These are phyloP conservation scores for Hirudo medicinalis DNA, from an alignment of 1,140 invertebrate species.

Conservation along the genomic window DNA sequence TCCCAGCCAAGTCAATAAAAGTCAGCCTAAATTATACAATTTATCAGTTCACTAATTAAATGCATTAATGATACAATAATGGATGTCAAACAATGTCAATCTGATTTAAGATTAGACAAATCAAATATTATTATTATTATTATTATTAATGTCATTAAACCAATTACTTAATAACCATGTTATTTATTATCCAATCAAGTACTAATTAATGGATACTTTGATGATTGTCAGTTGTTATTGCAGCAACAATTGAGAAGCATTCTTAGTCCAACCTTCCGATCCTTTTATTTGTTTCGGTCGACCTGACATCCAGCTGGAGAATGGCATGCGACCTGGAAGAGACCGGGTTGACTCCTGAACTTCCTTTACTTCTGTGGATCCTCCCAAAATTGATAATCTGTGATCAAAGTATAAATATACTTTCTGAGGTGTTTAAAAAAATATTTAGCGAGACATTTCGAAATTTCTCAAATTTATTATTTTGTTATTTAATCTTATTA, in stretches of 20 bases:
- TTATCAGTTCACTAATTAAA: no score
- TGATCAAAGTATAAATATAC: neutral
- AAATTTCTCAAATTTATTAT: neutral
- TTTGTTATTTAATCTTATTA: conserved; percentile 1
- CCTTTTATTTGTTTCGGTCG: neutral
- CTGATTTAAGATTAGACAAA: no score
- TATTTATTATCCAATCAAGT: no score
- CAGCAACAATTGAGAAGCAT: no score
- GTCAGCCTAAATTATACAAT: conserved; percentile 19
- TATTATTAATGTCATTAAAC: no score
- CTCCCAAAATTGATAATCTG: conserved; percentile 38
- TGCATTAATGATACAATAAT: no score
- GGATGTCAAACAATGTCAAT: no score
- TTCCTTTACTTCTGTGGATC: conserved; percentile 35
- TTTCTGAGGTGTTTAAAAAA: no score
- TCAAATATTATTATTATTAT: no score
- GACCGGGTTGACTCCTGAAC: conserved; percentile 37
- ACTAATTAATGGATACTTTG: no score
- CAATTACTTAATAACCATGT: no score
- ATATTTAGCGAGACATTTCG: neutral
- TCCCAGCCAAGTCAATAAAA: conserved; percentile 27
- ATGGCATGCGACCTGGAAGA: conserved; percentile 41
- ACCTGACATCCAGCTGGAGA: conserved; percentile 34
- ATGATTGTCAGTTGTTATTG: no score
- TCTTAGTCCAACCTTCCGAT: neutral